These are phyloP conservation scores for Doris montereyensis DNA, from an alignment of 2,888 invertebrate genomes.

Conservation along the genomic window DNA sequence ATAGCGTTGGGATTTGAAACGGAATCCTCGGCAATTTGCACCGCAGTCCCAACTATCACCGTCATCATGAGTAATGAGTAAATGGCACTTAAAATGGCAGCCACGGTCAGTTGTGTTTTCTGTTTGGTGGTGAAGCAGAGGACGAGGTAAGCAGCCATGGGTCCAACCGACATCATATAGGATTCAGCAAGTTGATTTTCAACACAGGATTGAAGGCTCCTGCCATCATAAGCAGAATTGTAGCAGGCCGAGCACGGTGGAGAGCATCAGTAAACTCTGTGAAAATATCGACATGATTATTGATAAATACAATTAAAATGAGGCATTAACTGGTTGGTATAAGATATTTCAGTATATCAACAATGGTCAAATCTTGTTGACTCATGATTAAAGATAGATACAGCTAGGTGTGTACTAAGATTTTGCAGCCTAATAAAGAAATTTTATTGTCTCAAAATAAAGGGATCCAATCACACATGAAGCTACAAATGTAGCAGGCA, in stretches of 20 bases:
- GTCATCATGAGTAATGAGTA: conserved; percentile 71
- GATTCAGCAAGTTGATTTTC: conserved; percentile 57
- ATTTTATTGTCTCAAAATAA: no score
- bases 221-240: conserved; percentile 70
- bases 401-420: no score
- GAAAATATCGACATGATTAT: no score
- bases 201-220: conserved; percentile 68
- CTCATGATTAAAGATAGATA: no score
- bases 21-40: conserved; percentile 61
- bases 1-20: conserved; percentile 68
- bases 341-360: no score
- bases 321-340: no score
- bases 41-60: conserved; percentile 65
- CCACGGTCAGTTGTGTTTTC: conserved; percentile 62
- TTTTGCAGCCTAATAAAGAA: no score
- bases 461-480: no score
- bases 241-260: conserved; percentile 62
- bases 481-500: no score
- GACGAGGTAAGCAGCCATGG: conserved; percentile 61
- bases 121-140: conserved; percentile 64
- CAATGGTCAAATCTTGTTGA: no score
- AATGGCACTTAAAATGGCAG: conserved; percentile 62
- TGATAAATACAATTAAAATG: no score
- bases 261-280: conserved; percentile 50
- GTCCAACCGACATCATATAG: conserved; percentile 63